Percentiles rank a stretch among this genome's conserved stretches.
These are phyloP conservation scores for Mylabris phalerata DNA, from an alignment of 1,140 invertebrate species.

Conservation along the genomic window DNA sequence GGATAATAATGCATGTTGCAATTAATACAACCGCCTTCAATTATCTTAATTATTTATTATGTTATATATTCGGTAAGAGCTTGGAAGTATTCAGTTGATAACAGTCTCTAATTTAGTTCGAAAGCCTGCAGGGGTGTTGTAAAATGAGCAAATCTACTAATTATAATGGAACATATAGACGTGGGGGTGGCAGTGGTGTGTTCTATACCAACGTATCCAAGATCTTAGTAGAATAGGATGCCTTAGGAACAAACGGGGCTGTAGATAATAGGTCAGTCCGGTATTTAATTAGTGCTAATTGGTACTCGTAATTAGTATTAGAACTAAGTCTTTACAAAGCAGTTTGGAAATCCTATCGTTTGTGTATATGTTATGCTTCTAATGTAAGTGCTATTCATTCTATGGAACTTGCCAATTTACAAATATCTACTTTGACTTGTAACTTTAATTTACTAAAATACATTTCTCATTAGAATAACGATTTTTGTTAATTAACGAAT, in stretches of 20 bases:
- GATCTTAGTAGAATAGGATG: conserved; percentile 27
- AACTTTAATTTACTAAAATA: too few species aligned
- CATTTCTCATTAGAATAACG: too few species aligned
- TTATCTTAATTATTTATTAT: conserved; percentile 13
- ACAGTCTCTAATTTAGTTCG: conserved; percentile 16
- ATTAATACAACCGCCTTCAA: neutral
- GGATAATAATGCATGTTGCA: too few species aligned
- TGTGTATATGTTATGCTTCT: too few species aligned
- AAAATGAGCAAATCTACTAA: conserved; percentile 25
- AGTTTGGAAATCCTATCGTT: conserved; percentile 34
- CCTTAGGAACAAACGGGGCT: conserved; percentile 19
- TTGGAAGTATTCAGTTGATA: conserved; percentile 3
- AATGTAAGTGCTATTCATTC: conserved; percentile 12
- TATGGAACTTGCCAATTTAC: neutral
- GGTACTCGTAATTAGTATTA: conserved; percentile 38
- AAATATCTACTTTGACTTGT: too few species aligned
- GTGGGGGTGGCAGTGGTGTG: too few species aligned
- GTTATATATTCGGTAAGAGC: neutral
- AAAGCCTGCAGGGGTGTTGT: conserved; percentile 11
- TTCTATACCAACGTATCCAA: conserved; percentile 15
- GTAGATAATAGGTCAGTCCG: conserved; percentile 34
- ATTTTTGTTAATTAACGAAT: too few species aligned
- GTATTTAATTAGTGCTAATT: conserved; percentile 37
- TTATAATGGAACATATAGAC: conserved; percentile 11
- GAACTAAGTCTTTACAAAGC: conserved; percentile 36